Conservation (phyloP, 2,113 vertebrate genomes). For the Etheostoma spectabile region DNA sequence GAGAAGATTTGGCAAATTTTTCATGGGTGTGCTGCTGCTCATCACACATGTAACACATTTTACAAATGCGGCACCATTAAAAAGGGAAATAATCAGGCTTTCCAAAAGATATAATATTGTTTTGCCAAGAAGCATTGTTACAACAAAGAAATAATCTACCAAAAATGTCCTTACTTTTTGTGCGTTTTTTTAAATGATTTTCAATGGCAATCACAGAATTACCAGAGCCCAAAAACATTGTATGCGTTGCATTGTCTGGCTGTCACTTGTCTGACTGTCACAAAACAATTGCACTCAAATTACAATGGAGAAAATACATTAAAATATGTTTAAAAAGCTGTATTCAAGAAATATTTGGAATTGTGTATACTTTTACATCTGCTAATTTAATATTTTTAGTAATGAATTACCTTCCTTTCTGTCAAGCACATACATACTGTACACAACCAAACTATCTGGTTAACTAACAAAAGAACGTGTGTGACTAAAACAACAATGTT, state of each 20-base stretch:
- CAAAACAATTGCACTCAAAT: background rate
- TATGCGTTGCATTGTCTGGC: too few relatives aligned
- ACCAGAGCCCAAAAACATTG: background rate
- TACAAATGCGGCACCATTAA: too few relatives aligned
- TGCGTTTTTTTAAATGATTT: background rate
- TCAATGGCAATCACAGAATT: background rate
- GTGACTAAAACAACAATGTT: background rate
- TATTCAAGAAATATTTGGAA: background rate
- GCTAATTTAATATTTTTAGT: background rate
- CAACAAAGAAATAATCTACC: too few relatives aligned
- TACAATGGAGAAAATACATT: background rate
- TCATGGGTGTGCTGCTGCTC: too few relatives aligned
- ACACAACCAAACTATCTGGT: background rate
- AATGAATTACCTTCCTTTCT: background rate
- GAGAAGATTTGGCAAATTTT: too few relatives aligned
- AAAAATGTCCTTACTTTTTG: too few relatives aligned
- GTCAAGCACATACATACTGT: background rate
- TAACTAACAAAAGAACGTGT: background rate
- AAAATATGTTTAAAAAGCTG: background rate
- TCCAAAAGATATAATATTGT: too few relatives aligned
- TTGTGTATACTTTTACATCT: background rate
- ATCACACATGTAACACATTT: too few relatives aligned
- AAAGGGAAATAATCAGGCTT: too few relatives aligned
- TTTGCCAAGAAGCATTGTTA: too few relatives aligned
- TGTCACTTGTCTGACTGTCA: background rate